A percentile compares a stretch with the other conserved stretches of the same genome.
Conservation (phyloP, 2,113 vertebrate genomes). For the Bos indicus region DNA sequence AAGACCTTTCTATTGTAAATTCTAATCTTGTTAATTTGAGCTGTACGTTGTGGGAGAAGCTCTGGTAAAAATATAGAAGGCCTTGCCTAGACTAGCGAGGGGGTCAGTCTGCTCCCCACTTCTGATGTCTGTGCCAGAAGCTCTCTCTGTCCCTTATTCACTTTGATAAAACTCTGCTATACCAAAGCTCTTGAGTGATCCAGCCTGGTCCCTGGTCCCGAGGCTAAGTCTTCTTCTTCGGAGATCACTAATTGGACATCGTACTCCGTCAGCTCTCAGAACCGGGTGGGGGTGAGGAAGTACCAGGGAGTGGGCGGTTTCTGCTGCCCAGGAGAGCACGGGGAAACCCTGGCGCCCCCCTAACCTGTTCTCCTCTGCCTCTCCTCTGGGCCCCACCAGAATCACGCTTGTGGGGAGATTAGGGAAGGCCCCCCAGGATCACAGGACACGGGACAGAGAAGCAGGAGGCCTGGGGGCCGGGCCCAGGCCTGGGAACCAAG, state of each 20-base stretch:
- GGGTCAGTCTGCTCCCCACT: neutral
- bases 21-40: neutral
- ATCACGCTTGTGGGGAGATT: neutral
- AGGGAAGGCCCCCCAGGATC: neutral
- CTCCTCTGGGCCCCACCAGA: neutral
- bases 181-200: neutral
- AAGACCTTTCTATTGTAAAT: neutral
- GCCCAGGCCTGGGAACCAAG: neutral
- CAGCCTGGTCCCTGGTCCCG: neutral
- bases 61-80: neutral
- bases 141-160: neutral
- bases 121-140: neutral
- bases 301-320: rapidly evolving
- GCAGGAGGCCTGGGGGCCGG: neutral
- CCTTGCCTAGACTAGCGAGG: neutral
- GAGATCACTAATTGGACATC: neutral
- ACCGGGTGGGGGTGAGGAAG: neutral
- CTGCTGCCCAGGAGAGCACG: neutral
- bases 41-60: neutral
- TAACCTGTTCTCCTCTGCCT: neutral
- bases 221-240: neutral
- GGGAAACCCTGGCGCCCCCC: neutral
- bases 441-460: neutral
- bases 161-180: neutral
- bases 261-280: neutral